Percentiles rank a stretch among this genome's conserved stretches.
Evolutionary conservation across 2,888 invertebrate species (phyloP).

Genomic region (Napeogenes sylphis): DNA sequence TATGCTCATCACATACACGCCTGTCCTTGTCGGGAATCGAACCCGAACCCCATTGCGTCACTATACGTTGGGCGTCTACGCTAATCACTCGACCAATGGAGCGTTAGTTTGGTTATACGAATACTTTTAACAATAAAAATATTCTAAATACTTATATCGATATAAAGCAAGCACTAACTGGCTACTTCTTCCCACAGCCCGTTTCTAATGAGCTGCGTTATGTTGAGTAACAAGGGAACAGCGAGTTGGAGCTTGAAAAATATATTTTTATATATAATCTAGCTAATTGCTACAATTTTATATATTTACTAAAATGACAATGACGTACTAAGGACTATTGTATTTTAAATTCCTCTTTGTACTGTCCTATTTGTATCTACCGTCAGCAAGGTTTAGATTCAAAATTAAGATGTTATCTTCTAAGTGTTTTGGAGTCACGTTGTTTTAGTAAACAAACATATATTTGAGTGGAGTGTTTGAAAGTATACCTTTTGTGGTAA

Average conservation of each 20-base stretch:
- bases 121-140: too few species aligned
- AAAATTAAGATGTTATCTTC: slow-evolving; percentile 14
- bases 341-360: not conserved
- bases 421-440: not conserved
- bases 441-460: slow-evolving; percentile 17
- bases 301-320: not conserved
- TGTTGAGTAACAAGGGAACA: slow-evolving; percentile 55
- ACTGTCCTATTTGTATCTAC: too few species aligned
- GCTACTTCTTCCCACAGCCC: slow-evolving; percentile 66
- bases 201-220: slow-evolving; percentile 74
- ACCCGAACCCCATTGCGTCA: too few species aligned
- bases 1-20: too few species aligned
- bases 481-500: slow-evolving; percentile 18
- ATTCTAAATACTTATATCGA: not conserved
- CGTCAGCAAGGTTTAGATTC: slow-evolving; percentile 10
- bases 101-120: too few species aligned
- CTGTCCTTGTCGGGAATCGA: too few species aligned
- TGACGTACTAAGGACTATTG: not conserved
- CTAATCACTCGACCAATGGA: too few species aligned
- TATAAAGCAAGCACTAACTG: slow-evolving; percentile 44
- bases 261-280: slow-evolving; percentile 6
- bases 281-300: slow-evolving; percentile 2
- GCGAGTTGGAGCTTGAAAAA: slow-evolving; percentile 12
- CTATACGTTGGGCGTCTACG: too few species aligned
- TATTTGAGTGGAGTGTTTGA: slow-evolving; percentile 15